Base-by-base conservation (phyloP, 2,797 vertebrate genomes). In the Diglossa cyanea region DNA sequence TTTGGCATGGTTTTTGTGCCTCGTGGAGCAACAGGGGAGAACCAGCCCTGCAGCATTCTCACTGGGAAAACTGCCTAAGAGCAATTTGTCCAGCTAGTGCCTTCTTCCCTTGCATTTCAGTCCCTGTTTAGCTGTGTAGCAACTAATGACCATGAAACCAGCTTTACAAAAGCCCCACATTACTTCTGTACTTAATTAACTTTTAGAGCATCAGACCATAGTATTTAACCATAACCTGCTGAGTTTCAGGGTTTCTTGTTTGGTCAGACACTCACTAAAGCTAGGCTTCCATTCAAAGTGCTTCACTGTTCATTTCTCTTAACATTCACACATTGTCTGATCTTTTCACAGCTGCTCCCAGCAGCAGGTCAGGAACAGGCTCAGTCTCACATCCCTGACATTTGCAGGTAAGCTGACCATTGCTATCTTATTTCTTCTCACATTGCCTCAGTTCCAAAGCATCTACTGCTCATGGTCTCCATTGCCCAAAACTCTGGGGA, bases 111-210 rank as follows among this genome's bases (percentile, higher is more conserved):
- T 88, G 62, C 88, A 78, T 84, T 73, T 85, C 39, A 50, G 93
- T 93, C 95, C 47, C 73, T 92, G 88, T 77, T 95, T 54, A 95
- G 86, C 74, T 95, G 90, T 61, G 23, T 88, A 96, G 88, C 77
- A 96, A 79, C 73, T 94, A 94, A 94, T 60, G 81, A 84, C 81
- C 84, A 76, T 87, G 91, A 90, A 90, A 89, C 84, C 92, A 96
- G 93, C 91, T 94, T 94, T 95, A 67, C 53, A 72, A 80, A 93
- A 93, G 82, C 31, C 25, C 16, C 72, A 40, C 31, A 37, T 91
- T 88, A 90, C 72, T 96, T 71, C 86, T 93, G 47, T 68, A 78
- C 93, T 97, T 97, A 95, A 97, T 97, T 96, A 97, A 95, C 95
- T 97, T 97, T 11, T 25, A 88, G 65, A 82, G 71, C 82, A 90